Conservation (phyloP, 1,140 invertebrate genomes). For the Amphibalanus amphitrite region DNA sequence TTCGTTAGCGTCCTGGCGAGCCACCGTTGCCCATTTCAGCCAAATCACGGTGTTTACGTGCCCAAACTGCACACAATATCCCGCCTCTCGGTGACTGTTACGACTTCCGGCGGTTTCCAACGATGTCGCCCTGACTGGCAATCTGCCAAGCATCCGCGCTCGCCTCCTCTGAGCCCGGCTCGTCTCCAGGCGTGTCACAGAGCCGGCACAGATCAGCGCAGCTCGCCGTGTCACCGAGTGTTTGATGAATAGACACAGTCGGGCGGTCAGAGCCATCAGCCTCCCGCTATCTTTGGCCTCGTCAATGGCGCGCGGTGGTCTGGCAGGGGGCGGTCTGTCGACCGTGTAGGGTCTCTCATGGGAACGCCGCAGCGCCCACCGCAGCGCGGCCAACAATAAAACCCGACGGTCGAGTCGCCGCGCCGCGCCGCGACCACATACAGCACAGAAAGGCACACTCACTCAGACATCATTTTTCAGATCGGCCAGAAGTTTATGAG, state of each 20-base stretch:
- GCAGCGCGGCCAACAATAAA: not conserved
- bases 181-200: too few species aligned
- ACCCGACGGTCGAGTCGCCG: not conserved
- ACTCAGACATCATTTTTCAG: not conserved
- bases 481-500: not conserved
- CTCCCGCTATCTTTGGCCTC: not conserved
- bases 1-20: too few species aligned
- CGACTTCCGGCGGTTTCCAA: too few species aligned
- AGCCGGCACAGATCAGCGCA: not conserved
- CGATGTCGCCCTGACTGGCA: too few species aligned
- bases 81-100: not conserved
- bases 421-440: not conserved
- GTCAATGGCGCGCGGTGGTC: too few species aligned
- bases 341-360: not conserved
- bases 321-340: too few species aligned
- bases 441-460: not conserved
- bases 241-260: not conserved
- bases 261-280: not conserved
- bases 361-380: not conserved
- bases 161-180: too few species aligned
- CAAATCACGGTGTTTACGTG: too few species aligned
- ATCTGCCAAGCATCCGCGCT: too few species aligned
- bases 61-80: too few species aligned
- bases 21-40: too few species aligned
- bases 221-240: not conserved